Evolutionary conservation across 2,888 invertebrate genomes (phyloP).

Genomic region (Masnerella sp.): DNA sequence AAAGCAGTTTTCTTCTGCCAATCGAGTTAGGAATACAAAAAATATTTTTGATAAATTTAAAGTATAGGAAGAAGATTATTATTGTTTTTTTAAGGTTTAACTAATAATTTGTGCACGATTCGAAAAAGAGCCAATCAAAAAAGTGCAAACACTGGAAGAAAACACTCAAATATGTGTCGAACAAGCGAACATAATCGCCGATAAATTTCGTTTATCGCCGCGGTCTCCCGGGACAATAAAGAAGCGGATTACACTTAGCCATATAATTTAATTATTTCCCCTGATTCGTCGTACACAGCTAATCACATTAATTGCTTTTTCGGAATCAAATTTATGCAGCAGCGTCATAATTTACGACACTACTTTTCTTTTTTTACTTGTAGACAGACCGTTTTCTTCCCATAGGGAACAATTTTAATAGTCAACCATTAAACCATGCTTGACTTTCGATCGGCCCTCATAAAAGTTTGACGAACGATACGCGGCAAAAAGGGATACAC

Average conservation of each 20-base stretch:
- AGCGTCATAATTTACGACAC: conserved; percentile 1
- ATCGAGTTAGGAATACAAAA: too few species aligned
- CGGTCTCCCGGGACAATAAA: conserved; percentile 6
- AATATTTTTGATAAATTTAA: too few species aligned
- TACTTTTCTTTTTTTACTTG: too few species aligned
- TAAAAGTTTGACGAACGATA: conserved; percentile 13
- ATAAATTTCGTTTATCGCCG: conserved; percentile 30
- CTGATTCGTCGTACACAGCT: conserved; percentile 1
- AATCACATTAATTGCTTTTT: conserved; percentile 34
- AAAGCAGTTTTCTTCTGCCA: too few species aligned
- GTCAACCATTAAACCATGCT: too few species aligned
- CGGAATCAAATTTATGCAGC: conserved; percentile 7
- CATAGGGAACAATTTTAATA: too few species aligned
- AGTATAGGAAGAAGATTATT: too few species aligned
- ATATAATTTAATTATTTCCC: conserved; percentile 34
- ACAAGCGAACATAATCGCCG: conserved; percentile 25
- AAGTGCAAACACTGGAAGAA: too few species aligned
- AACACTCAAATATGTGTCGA: conserved; percentile 7
- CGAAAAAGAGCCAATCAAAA: too few species aligned
- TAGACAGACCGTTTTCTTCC: too few species aligned
- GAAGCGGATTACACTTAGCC: conserved; percentile 31
- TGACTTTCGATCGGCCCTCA: neutral
- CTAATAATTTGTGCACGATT: too few species aligned
- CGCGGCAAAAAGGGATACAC: neutral
- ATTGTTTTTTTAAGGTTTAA: too few species aligned